Evolutionary conservation across 2,113 vertebrate species (phyloP).

Genomic region (Coracopsis vasa): DNA sequence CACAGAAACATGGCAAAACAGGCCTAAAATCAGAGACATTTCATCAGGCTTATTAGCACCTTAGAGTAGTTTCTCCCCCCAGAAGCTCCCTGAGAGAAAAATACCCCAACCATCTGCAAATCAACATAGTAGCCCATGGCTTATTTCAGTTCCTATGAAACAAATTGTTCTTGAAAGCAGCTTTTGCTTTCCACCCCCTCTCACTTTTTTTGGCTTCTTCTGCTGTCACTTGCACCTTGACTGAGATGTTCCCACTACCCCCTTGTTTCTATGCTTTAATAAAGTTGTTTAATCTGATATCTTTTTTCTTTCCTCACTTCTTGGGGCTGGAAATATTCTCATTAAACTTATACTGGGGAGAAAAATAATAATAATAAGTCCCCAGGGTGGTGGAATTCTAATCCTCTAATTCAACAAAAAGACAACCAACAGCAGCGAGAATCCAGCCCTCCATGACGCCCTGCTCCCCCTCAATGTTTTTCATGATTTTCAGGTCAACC

Average conservation of each 20-base stretch:
- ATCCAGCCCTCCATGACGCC: not conserved
- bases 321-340: not conserved
- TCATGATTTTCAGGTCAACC: not conserved
- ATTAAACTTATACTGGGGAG: not conserved
- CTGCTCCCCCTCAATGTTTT: not conserved
- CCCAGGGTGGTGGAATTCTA: not conserved
- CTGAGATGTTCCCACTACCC: not conserved
- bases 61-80: not conserved
- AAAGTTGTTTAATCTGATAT: not conserved
- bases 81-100: not conserved
- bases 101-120: not conserved
- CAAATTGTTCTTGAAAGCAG: not conserved
- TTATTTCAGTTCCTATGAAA: not conserved
- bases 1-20: not conserved
- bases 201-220: not conserved
- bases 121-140: not conserved
- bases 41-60: not conserved
- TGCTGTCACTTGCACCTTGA: not conserved
- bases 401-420: not conserved
- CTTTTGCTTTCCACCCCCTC: fast-evolving
- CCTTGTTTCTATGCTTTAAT: not conserved
- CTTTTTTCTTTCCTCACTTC: not conserved
- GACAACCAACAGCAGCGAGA: not conserved
- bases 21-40: not conserved
- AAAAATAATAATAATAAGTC: not conserved